These are phyloP conservation scores for Graptemys geographica DNA, from an alignment of 2,797 vertebrate genomes.

Conservation along the genomic window DNA sequence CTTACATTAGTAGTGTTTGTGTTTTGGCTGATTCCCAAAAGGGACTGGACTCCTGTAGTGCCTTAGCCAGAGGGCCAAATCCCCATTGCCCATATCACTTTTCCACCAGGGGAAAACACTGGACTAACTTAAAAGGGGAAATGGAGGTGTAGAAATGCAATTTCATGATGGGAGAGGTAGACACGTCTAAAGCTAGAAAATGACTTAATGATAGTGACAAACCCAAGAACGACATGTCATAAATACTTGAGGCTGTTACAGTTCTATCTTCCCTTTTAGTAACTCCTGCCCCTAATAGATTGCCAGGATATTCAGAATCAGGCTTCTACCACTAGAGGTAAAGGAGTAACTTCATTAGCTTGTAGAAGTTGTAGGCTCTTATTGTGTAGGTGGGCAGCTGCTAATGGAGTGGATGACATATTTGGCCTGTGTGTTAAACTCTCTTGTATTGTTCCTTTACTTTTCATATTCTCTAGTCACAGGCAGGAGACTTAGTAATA, in stretches of 20 bases:
- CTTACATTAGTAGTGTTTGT: not conserved
- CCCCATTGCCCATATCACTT: not conserved
- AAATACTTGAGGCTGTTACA: not conserved
- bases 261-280: not conserved
- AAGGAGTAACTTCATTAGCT: not conserved
- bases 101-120: not conserved
- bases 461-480: not conserved
- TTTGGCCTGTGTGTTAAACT: not conserved
- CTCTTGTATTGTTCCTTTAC: not conserved
- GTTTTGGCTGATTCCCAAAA: not conserved
- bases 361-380: fast-evolving
- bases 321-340: not conserved
- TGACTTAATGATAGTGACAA: not conserved
- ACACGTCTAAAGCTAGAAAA: not conserved
- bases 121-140: not conserved
- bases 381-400: not conserved
- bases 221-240: not conserved
- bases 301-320: not conserved
- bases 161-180: not conserved
- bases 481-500: not conserved
- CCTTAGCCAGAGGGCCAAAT: not conserved
- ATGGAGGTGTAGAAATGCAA: not conserved
- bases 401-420: not conserved
- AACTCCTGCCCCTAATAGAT: not conserved
- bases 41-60: not conserved